Percentiles rank a stretch among this genome's conserved stretches.
Evolutionary conservation across 2,113 vertebrate genomes (phyloP).

Genomic region (Dipodomys stephensi): DNA sequence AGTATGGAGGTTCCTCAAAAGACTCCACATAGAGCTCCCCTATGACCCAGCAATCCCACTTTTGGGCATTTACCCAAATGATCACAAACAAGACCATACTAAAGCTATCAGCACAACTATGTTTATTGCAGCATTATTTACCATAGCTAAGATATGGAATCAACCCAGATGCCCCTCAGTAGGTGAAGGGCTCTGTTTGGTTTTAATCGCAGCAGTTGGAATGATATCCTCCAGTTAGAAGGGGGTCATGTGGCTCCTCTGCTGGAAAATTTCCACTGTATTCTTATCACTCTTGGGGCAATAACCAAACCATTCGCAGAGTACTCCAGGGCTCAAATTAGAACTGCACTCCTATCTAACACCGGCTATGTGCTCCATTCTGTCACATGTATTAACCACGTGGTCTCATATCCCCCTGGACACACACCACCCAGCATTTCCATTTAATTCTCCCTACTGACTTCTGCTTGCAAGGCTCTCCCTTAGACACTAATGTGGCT

Average conservation of each 20-base stretch:
- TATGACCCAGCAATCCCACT: no score
- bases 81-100: no score
- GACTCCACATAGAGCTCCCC: no score
- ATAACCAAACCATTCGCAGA: neutral
- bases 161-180: no score
- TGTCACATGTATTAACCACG: fast-evolving
- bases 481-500: neutral
- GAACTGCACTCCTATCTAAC: neutral
- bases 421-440: neutral
- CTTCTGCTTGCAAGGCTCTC: neutral
- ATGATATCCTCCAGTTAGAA: neutral
- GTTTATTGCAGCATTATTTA: no score
- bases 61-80: no score
- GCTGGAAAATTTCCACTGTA: neutral
- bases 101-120: no score
- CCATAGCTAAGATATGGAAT: no score
- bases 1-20: no score
- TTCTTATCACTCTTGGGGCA: neutral
- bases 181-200: no score
- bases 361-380: neutral
- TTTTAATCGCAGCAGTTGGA: neutral
- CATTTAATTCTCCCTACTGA: neutral
- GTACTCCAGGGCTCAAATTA: neutral
- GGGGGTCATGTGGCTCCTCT: neutral
- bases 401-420: fast-evolving